Conservation (phyloP, 2,113 vertebrate genomes). For the Pteropus alecto region DNA sequence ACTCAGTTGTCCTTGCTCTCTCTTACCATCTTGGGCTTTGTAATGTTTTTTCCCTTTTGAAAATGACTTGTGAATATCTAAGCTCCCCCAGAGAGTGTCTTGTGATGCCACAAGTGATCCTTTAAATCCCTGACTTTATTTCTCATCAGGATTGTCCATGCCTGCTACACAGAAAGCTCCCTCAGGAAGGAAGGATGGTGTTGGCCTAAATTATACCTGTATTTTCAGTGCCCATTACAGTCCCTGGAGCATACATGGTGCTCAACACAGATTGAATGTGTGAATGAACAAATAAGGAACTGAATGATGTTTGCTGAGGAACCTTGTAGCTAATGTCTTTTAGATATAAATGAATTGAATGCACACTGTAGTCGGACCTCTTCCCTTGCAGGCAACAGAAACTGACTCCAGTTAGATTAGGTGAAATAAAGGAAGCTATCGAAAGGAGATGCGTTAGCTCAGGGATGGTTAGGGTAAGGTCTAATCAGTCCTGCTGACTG, state of each 20-base stretch:
- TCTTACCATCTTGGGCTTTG: background rate
- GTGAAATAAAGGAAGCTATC: background rate
- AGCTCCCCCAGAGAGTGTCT: background rate
- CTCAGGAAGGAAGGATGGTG: background rate
- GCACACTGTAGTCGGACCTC: background rate
- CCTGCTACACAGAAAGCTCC: background rate
- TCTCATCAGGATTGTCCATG: background rate
- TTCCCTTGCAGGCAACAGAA: background rate
- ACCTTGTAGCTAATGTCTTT: background rate
- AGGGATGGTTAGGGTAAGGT: background rate
- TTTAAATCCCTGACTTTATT: background rate
- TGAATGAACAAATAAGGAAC: background rate
- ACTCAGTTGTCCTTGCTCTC: background rate
- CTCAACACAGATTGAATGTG: background rate
- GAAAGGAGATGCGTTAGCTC: background rate
- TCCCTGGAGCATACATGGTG: background rate
- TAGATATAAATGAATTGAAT: background rate
- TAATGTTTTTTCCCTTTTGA: background rate
- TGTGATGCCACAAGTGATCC: background rate
- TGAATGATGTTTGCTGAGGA: background rate
- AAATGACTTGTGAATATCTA: background rate
- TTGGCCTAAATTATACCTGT: background rate
- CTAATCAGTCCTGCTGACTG: background rate
- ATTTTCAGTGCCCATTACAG: background rate
- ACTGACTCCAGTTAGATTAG: background rate